Evolutionary conservation across 2,888 invertebrate genomes (phyloP).

Genomic region (Mellilla xanthometata): DNA sequence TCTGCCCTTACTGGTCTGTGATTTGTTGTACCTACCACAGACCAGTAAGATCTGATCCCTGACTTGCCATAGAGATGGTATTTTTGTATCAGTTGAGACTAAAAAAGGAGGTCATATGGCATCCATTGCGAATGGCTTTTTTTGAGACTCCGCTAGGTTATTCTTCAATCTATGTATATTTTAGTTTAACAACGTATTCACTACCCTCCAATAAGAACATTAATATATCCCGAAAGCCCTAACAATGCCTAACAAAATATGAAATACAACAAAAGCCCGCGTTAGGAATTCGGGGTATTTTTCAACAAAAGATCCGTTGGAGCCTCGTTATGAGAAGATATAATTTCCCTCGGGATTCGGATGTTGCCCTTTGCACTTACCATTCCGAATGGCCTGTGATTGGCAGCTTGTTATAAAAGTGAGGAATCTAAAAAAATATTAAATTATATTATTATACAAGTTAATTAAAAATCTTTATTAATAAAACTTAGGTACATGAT

Average conservation of each 20-base stretch:
- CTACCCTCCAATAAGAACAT: constrained; percentile 1
- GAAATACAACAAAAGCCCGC: constrained; percentile 22
- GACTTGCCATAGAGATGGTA: too few species aligned
- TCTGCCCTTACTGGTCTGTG: too few species aligned
- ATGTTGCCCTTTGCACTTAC: constrained; percentile 34
- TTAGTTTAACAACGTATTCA: neutral
- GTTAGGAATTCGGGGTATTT: constrained; percentile 34
- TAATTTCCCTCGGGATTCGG: constrained; percentile 49
- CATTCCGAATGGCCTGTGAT: constrained; percentile 20
- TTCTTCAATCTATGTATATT: too few species aligned
- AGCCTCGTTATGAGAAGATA: constrained; percentile 43
- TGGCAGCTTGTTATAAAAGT: constrained; percentile 28
- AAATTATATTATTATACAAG: too few species aligned
- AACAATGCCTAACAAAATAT: constrained; percentile 23
- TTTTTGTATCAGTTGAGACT: too few species aligned
- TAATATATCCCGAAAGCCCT: constrained; percentile 8
- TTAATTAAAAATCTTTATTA: too few species aligned
- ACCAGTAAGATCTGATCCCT: too few species aligned
- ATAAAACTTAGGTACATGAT: too few species aligned
- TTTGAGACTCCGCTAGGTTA: too few species aligned
- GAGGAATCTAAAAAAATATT: constrained; percentile 6
- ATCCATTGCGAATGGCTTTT: too few species aligned
- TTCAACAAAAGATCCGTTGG: constrained; percentile 38
- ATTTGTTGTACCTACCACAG: too few species aligned
- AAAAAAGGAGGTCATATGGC: too few species aligned